Conservation (phyloP, 2,888 invertebrate species). For the Plebejus argus region DNA sequence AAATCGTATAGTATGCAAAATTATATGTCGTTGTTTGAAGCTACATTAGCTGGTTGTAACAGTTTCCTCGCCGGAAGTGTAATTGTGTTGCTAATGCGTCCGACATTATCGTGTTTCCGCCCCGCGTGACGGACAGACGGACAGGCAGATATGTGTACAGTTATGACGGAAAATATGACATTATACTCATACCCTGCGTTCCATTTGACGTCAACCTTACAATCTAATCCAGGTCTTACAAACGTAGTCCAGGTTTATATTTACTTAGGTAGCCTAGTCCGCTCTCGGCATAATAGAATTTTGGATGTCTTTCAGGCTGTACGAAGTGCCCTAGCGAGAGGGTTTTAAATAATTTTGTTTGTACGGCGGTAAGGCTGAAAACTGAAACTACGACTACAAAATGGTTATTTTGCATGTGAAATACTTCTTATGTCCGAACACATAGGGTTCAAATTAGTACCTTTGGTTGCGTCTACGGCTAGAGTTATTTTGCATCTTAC, state of each 20-base stretch:
- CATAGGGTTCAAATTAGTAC: neutral
- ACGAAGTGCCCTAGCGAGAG: neutral
- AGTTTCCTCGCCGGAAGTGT: neutral
- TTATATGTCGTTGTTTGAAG: neutral
- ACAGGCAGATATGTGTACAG: neutral
- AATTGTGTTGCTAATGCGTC: slow-evolving; percentile 15
- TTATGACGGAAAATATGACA: neutral
- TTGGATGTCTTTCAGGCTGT: neutral
- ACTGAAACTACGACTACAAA: neutral
- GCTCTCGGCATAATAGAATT: neutral
- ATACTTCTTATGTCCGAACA: neutral
- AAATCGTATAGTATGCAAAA: neutral
- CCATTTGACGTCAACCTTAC: too few species aligned
- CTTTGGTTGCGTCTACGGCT: neutral
- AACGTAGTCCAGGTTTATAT: neutral
- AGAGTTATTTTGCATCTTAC: neutral
- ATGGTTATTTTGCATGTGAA: neutral
- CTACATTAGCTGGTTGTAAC: neutral
- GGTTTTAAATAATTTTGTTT: slow-evolving; percentile 15
- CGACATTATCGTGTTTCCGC: slow-evolving; percentile 3
- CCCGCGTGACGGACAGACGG: neutral
- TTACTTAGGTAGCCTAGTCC: neutral
- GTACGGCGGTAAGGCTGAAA: neutral
- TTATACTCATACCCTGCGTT: too few species aligned
- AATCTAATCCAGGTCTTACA: neutral